Evolutionary conservation across 2,113 vertebrate genomes (phyloP).

Genomic region (Lepidothrix coronata): DNA sequence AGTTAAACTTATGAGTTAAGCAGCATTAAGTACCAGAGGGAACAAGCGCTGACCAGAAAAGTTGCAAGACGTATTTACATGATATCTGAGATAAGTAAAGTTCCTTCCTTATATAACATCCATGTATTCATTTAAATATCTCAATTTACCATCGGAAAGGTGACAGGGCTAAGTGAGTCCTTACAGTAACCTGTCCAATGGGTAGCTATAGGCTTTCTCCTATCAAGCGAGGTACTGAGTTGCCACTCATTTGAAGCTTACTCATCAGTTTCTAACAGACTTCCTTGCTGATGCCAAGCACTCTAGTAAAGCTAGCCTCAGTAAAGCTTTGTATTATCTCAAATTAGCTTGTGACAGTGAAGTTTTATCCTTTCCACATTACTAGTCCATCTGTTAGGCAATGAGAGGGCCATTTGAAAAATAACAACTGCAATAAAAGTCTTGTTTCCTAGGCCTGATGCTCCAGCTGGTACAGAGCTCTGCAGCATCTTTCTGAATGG

Average conservation of each 20-base stretch:
- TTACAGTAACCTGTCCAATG: neutral
- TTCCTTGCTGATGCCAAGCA: neutral
- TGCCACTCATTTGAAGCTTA: neutral
- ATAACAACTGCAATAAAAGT: neutral
- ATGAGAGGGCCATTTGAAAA: neutral
- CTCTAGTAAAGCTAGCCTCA: neutral
- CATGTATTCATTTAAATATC: neutral
- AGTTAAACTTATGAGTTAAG: neutral
- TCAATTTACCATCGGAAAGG: neutral
- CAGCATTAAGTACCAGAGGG: neutral
- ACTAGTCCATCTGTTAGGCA: neutral
- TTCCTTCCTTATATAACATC: neutral
- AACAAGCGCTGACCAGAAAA: neutral
- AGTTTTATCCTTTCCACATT: no score
- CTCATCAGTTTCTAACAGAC: neutral
- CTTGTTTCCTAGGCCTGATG: neutral
- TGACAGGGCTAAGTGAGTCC: neutral
- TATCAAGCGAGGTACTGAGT: neutral
- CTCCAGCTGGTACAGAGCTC: neutral
- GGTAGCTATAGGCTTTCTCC: fast-evolving
- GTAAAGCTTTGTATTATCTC: neutral
- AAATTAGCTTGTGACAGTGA: no score
- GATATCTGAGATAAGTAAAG: neutral
- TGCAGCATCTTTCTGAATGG: neutral
- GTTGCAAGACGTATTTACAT: neutral